phyloP scores from a whole-genome alignment of 2,797 vertebrate species.

The Acestrorhynchus altus region DNA sequence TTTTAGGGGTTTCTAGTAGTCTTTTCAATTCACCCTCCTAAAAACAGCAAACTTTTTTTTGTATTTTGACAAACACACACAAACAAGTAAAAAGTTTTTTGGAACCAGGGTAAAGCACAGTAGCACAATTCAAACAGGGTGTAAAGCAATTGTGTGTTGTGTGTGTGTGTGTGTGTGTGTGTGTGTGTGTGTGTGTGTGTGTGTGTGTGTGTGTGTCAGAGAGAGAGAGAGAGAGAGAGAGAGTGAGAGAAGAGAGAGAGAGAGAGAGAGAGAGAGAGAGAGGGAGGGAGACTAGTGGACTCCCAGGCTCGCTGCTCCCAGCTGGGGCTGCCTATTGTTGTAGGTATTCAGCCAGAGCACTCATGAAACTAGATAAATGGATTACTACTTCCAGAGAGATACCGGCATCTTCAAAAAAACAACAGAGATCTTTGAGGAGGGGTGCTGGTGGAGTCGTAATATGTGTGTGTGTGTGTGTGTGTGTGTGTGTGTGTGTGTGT shows the following conservation, averaged over 20 bases:
- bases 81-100: too few species aligned
- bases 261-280: too few species aligned
- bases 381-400: conserved; percentile 85
- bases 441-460: conserved; percentile 21
- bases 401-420: conserved; percentile 81
- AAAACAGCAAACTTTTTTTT: too few species aligned
- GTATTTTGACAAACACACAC: too few species aligned
- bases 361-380: conserved; percentile 87
- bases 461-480: conserved; percentile 52
- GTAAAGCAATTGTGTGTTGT: conserved; percentile 49
- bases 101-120: conserved; percentile 69
- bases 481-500: conserved; percentile 48
- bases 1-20: too few species aligned
- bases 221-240: not conserved
- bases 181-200: conserved; percentile 27
- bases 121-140: conserved; percentile 67
- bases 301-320: conserved; percentile 70
- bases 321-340: conserved; percentile 80
- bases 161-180: conserved; percentile 26
- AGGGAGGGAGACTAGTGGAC: conserved; percentile 60
- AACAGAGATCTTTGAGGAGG: conserved; percentile 60
- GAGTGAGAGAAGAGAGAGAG: conserved; percentile 27
- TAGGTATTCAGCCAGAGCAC: conserved; percentile 74
- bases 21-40: conserved; percentile 62
- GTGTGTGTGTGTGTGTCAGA: conserved; percentile 17